Conservation (phyloP, 1,140 invertebrate species). For the Drosophila biarmipes region DNA sequence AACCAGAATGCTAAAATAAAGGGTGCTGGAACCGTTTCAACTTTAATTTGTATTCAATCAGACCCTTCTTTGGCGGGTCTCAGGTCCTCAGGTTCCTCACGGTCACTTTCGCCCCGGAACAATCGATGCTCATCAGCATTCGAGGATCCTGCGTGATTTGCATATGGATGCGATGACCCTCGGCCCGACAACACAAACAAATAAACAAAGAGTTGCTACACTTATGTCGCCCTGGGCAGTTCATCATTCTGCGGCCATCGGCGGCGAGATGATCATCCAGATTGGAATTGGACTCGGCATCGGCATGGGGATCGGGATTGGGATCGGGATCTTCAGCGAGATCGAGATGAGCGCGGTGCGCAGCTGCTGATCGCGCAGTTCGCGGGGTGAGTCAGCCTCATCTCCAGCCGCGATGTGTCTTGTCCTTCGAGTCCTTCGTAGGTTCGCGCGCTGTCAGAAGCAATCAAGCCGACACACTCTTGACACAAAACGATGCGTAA, state of each 20-base stretch:
- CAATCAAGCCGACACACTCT: constrained; percentile 81
- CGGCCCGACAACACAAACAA: constrained; percentile 66
- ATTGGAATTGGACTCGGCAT: constrained; percentile 22
- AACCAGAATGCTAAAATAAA: constrained; percentile 32
- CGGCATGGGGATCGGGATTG: constrained; percentile 17
- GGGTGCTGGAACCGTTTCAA: constrained; percentile 48
- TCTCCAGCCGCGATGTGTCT: constrained; percentile 27
- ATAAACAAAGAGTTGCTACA: constrained; percentile 60
- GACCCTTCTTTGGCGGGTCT: constrained; percentile 15
- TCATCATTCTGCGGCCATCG: constrained; percentile 58
- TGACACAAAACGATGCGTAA: constrained; percentile 82
- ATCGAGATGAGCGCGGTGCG: constrained; percentile 56
- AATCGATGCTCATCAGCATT: constrained; percentile 71
- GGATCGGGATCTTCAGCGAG: constrained; percentile 17
- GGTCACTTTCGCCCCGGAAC: constrained; percentile 56
- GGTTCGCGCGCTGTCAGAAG: constrained; percentile 80
- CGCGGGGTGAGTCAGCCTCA: constrained; percentile 58
- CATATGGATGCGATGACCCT: constrained; percentile 70
- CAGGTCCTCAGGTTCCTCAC: constrained; percentile 19
- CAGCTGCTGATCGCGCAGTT: constrained; percentile 37
- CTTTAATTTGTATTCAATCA: constrained; percentile 78
- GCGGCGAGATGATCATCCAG: constrained; percentile 53
- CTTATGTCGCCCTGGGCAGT: constrained; percentile 69
- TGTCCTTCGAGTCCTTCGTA: constrained; percentile 49
- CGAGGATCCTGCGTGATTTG: constrained; percentile 60